A percentile compares a stretch with the other conserved stretches of the same genome.
Evolutionary conservation across 2,888 invertebrate species (phyloP).

Genomic region (Drosophila phalerata): DNA sequence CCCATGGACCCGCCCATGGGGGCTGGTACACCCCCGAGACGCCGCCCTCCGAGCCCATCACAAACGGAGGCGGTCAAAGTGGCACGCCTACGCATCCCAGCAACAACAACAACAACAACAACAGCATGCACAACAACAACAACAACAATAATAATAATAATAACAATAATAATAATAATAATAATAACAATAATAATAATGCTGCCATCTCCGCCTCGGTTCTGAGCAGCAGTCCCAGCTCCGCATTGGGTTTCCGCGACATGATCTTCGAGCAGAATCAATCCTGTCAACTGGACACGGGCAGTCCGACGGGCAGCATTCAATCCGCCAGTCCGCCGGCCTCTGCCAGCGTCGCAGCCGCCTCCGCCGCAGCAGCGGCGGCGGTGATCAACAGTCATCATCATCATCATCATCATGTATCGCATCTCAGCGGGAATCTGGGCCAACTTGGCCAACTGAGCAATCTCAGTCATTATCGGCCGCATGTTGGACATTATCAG

Average conservation of each 20-base stretch:
- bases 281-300: slow-evolving; percentile 85
- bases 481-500: slow-evolving; percentile 85
- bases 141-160: slow-evolving; percentile 59
- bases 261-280: slow-evolving; percentile 86
- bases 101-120: slow-evolving; percentile 57
- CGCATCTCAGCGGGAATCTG: slow-evolving; percentile 83
- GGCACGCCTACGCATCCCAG: slow-evolving; percentile 63
- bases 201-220: slow-evolving; percentile 56
- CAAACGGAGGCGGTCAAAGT: slow-evolving; percentile 59
- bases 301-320: slow-evolving; percentile 85
- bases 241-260: slow-evolving; percentile 83
- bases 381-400: slow-evolving; percentile 83
- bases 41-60: slow-evolving; percentile 84
- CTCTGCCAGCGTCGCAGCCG: slow-evolving; percentile 71
- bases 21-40: slow-evolving; percentile 86
- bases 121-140: slow-evolving; percentile 47
- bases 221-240: slow-evolving; percentile 77
- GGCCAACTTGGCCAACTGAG: slow-evolving; percentile 84
- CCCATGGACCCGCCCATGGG: slow-evolving; percentile 84
- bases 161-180: slow-evolving; percentile 55
- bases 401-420: slow-evolving; percentile 82
- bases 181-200: slow-evolving; percentile 53
- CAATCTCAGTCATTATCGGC: slow-evolving; percentile 85
- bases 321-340: slow-evolving; percentile 85
- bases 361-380: slow-evolving; percentile 78